Conservation (phyloP, 1,140 invertebrate species). For the Magallana ariakensis region DNA sequence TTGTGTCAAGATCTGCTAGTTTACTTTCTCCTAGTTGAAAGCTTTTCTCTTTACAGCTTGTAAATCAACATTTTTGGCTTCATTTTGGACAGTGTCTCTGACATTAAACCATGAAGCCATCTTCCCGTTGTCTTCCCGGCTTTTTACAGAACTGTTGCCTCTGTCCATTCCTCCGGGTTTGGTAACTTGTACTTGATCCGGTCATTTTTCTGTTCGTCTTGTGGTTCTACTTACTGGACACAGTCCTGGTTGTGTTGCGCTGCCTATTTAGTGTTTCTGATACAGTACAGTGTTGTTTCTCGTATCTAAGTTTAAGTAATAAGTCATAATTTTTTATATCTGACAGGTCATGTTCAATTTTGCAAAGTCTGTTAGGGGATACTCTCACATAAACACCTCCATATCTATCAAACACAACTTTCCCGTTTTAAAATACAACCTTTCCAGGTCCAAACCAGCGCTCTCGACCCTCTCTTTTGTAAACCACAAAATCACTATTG, state of each 20-base stretch:
- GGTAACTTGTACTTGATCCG: slow-evolving; percentile 43
- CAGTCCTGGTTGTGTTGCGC: slow-evolving; percentile 12
- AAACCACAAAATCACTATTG: slow-evolving; percentile 55
- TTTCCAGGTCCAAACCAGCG: slow-evolving; percentile 55
- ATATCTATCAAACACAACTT: slow-evolving; percentile 62
- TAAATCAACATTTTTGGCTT: slow-evolving; percentile 45
- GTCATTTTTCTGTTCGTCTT: slow-evolving; percentile 36
- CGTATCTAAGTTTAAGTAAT: no score
- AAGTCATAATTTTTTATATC: not conserved
- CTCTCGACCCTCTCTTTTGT: slow-evolving; percentile 56
- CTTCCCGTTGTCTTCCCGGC: slow-evolving; percentile 38
- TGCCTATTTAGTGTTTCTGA: not conserved
- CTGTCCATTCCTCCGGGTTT: no score
- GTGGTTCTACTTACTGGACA: no score
- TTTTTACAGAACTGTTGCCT: no score
- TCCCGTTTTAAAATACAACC: slow-evolving; percentile 60
- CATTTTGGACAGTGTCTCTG: slow-evolving; percentile 27
- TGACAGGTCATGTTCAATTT: slow-evolving; percentile 24
- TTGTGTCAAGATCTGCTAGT: not conserved
- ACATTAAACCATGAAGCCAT: slow-evolving; percentile 56
- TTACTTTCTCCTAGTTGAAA: slow-evolving; percentile 32
- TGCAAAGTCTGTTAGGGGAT: slow-evolving; percentile 59
- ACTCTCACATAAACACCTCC: slow-evolving; percentile 60
- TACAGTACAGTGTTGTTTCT: not conserved
- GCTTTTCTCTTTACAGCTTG: slow-evolving; percentile 7